Base-by-base conservation (phyloP, 2,113 vertebrate species). In the Ictidomys tridecemlineatus region DNA sequence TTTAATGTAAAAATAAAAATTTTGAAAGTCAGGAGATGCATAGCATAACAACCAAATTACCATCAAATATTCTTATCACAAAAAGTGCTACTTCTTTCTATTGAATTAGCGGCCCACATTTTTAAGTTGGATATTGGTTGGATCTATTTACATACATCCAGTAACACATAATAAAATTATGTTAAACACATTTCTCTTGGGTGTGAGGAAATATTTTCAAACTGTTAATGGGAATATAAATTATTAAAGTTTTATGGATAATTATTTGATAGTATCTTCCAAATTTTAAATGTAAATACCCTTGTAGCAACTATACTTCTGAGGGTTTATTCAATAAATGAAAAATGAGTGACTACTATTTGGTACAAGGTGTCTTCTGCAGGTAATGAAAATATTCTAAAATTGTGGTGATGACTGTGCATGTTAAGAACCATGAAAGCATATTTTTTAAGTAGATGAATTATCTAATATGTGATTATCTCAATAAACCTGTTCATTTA, bases 41-140 rank as follows among this genome's bases (percentile, higher is more conserved):
- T 67, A 79, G 65, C 80, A 96, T 80, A 95, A 92, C 53, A 94
- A 90, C 34, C 11, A 91, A 92, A 70, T 89, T 85, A 74, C 39
- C 65, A 65, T 39, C 69, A 94, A 89, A 79, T 70, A 89, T 39
- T 84, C 74, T 67, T 39, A 87, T 39, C 70, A 93, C 32, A 85
- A 69, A 67, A 83, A 82, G 4, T 83, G 80, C n/a, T 79, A 30
- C 51, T 85, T 82, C 63, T 58, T 53, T 73, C 84, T 56, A 53
- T 5, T 63, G 14, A 92, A 13, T 88, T 69, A 94, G 0, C 79
- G 30, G 89, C 34, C 17, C 17, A 85, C 16, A 85, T 70, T 92
- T 89, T 95, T 85, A 80, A 85, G 45, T 39, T 70, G 63, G 14
- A 8, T 82, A 93, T 82, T 92, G 32, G 73, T 0, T 89, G 17